phyloP scores from a whole-genome alignment of 2,888 invertebrate species.

The Drosophila anomalipes region DNA sequence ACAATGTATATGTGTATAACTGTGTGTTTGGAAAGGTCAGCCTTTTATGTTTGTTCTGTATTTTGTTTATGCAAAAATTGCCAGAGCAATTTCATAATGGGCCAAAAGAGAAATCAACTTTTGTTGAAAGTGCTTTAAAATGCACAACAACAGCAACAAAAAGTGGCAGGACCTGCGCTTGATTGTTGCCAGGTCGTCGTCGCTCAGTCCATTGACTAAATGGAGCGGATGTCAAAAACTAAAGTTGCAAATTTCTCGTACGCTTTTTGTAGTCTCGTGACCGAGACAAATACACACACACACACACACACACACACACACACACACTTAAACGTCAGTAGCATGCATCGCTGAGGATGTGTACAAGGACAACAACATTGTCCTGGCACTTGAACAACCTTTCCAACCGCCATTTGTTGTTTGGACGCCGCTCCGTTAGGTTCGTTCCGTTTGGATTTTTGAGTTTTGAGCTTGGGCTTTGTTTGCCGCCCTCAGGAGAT shows the following conservation, averaged over 20 bases:
- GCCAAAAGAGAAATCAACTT: slow-evolving; percentile 81
- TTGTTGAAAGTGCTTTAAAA: slow-evolving; percentile 79
- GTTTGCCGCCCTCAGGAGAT: slow-evolving; percentile 61
- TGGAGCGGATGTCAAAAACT: slow-evolving; percentile 78
- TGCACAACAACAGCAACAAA: slow-evolving; percentile 61
- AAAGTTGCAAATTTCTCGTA: slow-evolving; percentile 68
- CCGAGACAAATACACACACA: slow-evolving; percentile 8
- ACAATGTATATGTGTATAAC: slow-evolving; percentile 9
- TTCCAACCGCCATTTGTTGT: slow-evolving; percentile 73
- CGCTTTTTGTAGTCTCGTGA: slow-evolving; percentile 41
- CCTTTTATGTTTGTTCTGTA: slow-evolving; percentile 77
- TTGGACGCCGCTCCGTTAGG: slow-evolving; percentile 68
- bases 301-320: slow-evolving; percentile 20
- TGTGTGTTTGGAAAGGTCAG: slow-evolving; percentile 64
- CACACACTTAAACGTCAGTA: slow-evolving; percentile 53
- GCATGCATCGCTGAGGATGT: slow-evolving; percentile 59
- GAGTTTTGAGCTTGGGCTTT: slow-evolving; percentile 41
- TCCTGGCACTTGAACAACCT: slow-evolving; percentile 60
- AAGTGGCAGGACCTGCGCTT: slow-evolving; percentile 60
- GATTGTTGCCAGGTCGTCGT: slow-evolving; percentile 73
- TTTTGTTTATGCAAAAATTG: slow-evolving; percentile 80
- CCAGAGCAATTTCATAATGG: slow-evolving; percentile 80
- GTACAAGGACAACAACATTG: slow-evolving; percentile 55
- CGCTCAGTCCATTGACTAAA: slow-evolving; percentile 72
- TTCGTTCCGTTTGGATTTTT: slow-evolving; percentile 40